phyloP scores from a whole-genome alignment of 2,888 invertebrate species.

The Sphaeridia pumilis region DNA sequence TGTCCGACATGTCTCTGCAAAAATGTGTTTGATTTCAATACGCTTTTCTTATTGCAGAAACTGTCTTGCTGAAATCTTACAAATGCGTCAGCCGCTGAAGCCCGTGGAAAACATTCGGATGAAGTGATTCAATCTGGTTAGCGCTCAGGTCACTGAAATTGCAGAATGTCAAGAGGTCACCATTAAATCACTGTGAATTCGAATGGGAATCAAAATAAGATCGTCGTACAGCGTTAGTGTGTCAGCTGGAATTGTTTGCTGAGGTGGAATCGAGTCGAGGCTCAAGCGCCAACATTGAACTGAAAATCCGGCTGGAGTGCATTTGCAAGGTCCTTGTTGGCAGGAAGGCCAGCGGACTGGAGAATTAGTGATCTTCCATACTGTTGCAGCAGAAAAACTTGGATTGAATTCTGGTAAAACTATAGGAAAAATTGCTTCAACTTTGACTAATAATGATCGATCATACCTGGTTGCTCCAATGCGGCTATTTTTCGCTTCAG shows the following conservation, averaged over 20 bases:
- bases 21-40: slow-evolving; percentile 15
- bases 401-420: neutral
- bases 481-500: slow-evolving; percentile 21
- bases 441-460: neutral
- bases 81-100: slow-evolving; percentile 49
- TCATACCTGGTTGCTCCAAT: slow-evolving; percentile 29
- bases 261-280: slow-evolving; percentile 20
- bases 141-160: slow-evolving; percentile 63
- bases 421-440: neutral
- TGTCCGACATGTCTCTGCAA: slow-evolving; percentile 55
- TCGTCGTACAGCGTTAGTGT: slow-evolving; percentile 20
- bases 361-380: slow-evolving; percentile 25
- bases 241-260: slow-evolving; percentile 29
- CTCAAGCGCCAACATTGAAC: slow-evolving; percentile 26
- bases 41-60: neutral
- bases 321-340: slow-evolving; percentile 27
- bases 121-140: slow-evolving; percentile 54
- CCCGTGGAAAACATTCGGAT: slow-evolving; percentile 56
- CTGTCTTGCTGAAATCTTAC: slow-evolving; percentile 38
- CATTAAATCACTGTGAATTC: neutral
- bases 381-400: slow-evolving; percentile 9
- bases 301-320: slow-evolving; percentile 21
- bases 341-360: slow-evolving; percentile 31
- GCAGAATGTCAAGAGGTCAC: slow-evolving; percentile 38
- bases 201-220: neutral